Percentiles rank a stretch among this genome's conserved stretches.
These are phyloP conservation scores for Macrochelys suwanniensis DNA, from an alignment of 2,797 vertebrate species.

Conservation along the genomic window DNA sequence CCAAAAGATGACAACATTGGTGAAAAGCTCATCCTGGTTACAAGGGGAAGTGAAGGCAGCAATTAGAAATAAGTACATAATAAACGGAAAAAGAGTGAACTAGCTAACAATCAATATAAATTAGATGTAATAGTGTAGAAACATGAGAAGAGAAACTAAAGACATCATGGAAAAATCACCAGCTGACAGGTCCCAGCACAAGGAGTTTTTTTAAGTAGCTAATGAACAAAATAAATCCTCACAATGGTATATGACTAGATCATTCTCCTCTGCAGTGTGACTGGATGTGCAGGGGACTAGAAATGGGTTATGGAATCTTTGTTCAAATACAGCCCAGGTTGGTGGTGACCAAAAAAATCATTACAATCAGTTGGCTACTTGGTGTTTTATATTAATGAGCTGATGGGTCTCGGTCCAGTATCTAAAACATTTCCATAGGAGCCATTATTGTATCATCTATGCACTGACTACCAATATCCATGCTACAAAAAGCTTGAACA, in stretches of 20 bases:
- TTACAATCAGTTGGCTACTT: background rate
- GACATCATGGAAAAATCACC: background rate
- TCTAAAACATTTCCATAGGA: background rate
- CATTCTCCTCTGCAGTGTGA: background rate
- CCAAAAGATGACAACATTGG: background rate
- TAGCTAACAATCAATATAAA: background rate
- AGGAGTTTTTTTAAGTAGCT: background rate
- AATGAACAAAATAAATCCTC: background rate
- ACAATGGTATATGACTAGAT: background rate
- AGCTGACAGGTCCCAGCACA: background rate
- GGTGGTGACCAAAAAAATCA: background rate
- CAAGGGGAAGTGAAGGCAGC: background rate
- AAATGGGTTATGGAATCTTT: background rate
- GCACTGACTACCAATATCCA: fast-evolving
- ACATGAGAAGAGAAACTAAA: background rate
- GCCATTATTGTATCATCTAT: background rate
- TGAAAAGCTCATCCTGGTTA: background rate
- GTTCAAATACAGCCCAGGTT: background rate
- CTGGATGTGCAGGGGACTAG: background rate
- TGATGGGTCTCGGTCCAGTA: background rate
- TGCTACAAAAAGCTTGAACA: background rate
- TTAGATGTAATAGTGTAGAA: background rate
- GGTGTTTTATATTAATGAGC: background rate
- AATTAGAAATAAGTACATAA: background rate
- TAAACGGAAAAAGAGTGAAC: background rate